Evolutionary conservation across 1,140 invertebrate species (phyloP), one percentile per base, ranked within the genome.

Genomic region (Eubasilissa regina): DNA sequence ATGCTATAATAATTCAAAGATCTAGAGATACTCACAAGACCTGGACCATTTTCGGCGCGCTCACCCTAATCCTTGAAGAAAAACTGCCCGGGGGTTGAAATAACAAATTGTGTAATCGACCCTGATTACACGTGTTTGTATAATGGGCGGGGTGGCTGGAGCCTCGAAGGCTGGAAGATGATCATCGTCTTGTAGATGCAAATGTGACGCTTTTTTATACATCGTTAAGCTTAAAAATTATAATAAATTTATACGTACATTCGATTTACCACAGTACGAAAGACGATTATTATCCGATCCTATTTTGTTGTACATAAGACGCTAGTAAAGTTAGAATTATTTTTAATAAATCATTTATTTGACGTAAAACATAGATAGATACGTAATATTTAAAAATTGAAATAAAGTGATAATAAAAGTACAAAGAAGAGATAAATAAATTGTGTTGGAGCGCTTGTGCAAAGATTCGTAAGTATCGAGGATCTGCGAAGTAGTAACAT

Each of bases 81-180:
- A 78, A 73, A 64, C 45, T 72, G 64, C 58, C 58, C 47, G 72
- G 75, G 73, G 64, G 48, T 25, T 47, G 72, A 73, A 80, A 83
- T 79, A 83, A 83, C 81, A 83, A 83, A 83, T 83, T 79, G 81
- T 76, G 81, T 83, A 83, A 83, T 83, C 81, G 81, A 80, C 79
- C 80, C 79, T 80, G 81, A 83, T 83, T 83, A 83, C 81, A 80
- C 81, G 81, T 80, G 81, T 80, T 80, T 79, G 77, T 83, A 77
- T 83, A 83, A 83, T 83, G 81, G 78, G 77, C 55, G 55, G 53
- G 45, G 77, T 55, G 44, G 76, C 58, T 7, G 75, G 75, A n/a
- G 25, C 48, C 51, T 76, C 47, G 10, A n/a, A 48, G 73, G 45
- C 47, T 35, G 25, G n/a, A 75, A 47, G 73, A 47, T 44, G 21